Evolutionary conservation across 2,113 vertebrate genomes (phyloP).

Genomic region (Mustela lutreola): DNA sequence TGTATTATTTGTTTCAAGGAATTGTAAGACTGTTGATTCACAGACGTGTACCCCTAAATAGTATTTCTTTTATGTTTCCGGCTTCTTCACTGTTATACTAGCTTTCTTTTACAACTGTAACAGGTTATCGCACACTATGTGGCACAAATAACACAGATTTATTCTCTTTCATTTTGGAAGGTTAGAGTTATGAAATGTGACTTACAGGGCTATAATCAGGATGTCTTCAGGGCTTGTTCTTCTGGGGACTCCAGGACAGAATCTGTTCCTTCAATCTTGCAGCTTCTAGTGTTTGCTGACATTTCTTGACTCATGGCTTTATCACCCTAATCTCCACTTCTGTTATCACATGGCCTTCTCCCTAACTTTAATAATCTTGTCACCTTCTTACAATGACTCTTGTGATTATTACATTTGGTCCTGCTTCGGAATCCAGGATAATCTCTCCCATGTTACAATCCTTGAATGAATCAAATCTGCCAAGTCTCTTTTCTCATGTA

Average conservation of each 20-base stretch:
- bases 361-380: background rate
- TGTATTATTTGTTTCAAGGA: no score
- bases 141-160: background rate
- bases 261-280: background rate
- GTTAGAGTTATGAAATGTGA: background rate
- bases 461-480: background rate
- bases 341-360: background rate
- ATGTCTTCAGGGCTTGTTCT: background rate
- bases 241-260: background rate
- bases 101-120: background rate
- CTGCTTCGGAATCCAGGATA: background rate
- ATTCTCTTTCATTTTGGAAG: background rate
- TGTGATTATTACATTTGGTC: background rate
- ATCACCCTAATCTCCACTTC: background rate
- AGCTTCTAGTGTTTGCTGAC: background rate
- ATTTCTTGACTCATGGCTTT: background rate
- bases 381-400: background rate
- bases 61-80: background rate
- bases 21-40: no score
- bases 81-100: background rate
- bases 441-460: background rate
- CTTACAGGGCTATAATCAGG: background rate
- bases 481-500: background rate
- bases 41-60: no score
- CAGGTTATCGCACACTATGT: background rate